These are phyloP conservation scores for Knipowitschia caucasica DNA, from an alignment of 2,797 vertebrate genomes.

Conservation along the genomic window DNA sequence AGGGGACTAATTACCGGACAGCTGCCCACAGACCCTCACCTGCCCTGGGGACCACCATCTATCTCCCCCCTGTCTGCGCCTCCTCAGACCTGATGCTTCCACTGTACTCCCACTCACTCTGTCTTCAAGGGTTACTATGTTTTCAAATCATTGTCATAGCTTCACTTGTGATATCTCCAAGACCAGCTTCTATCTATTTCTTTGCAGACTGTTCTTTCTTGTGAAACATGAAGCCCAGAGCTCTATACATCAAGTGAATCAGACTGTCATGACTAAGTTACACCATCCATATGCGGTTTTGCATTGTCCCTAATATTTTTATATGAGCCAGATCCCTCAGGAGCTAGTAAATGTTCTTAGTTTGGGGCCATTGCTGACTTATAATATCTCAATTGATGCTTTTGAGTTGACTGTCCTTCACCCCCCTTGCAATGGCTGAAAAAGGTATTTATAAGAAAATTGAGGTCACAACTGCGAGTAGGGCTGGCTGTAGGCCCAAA, in stretches of 20 bases:
- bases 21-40: constrained; percentile 78
- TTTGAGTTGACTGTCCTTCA: constrained; percentile 65
- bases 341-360: constrained; percentile 47
- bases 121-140: no score
- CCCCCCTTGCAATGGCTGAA: constrained; percentile 50
- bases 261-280: no score
- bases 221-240: no score
- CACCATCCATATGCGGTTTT: no score
- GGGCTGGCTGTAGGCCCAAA: constrained; percentile 62
- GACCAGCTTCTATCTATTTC: no score
- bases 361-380: constrained; percentile 51
- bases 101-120: constrained; percentile 39
- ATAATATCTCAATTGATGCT: constrained; percentile 63
- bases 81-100: constrained; percentile 37
- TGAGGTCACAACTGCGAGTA: constrained; percentile 64
- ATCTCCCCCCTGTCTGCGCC: constrained; percentile 57
- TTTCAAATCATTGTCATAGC: no score
- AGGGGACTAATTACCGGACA: constrained; percentile 82
- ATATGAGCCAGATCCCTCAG: constrained; percentile 21
- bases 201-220: no score
- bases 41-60: constrained; percentile 62
- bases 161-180: no score
- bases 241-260: no score
- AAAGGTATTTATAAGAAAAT: constrained; percentile 70
- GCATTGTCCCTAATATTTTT: constrained; percentile 6